Percentiles rank a stretch among this genome's conserved stretches.
These are phyloP conservation scores for Nemotelus nigrinus DNA, from an alignment of 2,888 invertebrate species.

Conservation along the genomic window DNA sequence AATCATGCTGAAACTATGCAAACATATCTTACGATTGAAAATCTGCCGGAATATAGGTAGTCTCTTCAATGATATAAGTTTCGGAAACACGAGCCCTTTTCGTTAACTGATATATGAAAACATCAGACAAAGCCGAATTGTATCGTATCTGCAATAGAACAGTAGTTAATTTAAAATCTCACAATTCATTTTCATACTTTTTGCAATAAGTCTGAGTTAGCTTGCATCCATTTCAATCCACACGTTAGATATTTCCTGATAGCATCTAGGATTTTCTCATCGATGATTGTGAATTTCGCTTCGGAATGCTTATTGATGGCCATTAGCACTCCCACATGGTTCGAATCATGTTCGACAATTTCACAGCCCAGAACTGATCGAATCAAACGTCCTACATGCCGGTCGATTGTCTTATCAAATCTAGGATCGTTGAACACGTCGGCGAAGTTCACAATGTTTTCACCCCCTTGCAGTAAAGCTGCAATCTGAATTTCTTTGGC, in stretches of 20 bases:
- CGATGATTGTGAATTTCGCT: conserved; percentile 66
- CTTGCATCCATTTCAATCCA: conserved; percentile 68
- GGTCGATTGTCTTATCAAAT: conserved; percentile 68
- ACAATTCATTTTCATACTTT: background rate
- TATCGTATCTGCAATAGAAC: background rate
- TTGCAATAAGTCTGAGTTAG: conserved; percentile 54
- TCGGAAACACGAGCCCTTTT: background rate
- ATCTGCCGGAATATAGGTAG: conserved; percentile 6
- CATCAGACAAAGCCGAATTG: background rate
- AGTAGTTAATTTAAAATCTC: too few species aligned
- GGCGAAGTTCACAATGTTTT: conserved; percentile 55
- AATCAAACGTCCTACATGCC: conserved; percentile 68
- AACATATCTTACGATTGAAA: conserved; percentile 13
- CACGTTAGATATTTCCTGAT: conserved; percentile 70
- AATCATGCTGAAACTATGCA: background rate
- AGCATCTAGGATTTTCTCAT: conserved; percentile 68
- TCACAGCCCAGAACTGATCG: conserved; percentile 69
- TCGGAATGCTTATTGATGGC: conserved; percentile 68
- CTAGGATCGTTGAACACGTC: conserved; percentile 69
- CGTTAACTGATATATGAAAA: background rate
- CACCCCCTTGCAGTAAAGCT: background rate
- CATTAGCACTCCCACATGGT: conserved; percentile 70
- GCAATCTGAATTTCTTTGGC: conserved; percentile 7
- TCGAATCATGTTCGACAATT: conserved; percentile 65
- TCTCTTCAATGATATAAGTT: background rate